A percentile compares a stretch with the other conserved stretches of the same genome.
These are phyloP conservation scores for Diceros bicornis DNA, from an alignment of 2,797 vertebrate species.

Conservation along the genomic window DNA sequence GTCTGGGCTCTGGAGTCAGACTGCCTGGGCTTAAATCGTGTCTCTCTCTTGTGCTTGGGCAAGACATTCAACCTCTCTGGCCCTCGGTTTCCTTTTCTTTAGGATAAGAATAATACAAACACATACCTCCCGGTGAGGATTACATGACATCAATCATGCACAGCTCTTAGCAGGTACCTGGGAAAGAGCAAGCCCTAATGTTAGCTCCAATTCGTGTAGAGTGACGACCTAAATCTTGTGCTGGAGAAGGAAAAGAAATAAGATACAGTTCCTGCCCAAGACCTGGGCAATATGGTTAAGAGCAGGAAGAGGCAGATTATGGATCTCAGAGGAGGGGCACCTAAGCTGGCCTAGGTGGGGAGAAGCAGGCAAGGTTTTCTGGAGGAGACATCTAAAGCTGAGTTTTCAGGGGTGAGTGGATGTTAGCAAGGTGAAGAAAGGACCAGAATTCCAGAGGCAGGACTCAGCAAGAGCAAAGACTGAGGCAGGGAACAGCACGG, in stretches of 20 bases:
- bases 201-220: not conserved
- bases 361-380: not conserved
- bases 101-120: not conserved
- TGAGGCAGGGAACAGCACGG: not conserved
- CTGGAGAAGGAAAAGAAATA: not conserved
- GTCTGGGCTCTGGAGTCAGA: not conserved
- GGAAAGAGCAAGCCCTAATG: not conserved
- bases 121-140: not conserved
- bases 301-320: not conserved
- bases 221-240: not conserved
- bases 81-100: not conserved
- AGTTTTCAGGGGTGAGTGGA: not conserved
- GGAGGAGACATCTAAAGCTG: not conserved
- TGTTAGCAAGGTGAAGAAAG: not conserved
- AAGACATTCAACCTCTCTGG: not conserved
- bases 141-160: fast-evolving
- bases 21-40: not conserved
- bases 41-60: not conserved
- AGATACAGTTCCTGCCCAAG: not conserved
- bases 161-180: not conserved
- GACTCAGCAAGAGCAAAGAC: not conserved
- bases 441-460: not conserved
- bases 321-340: not conserved
- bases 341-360: not conserved
- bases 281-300: not conserved